Conservation (phyloP, 1,140 invertebrate species). For the Eufriesea mexicana region DNA sequence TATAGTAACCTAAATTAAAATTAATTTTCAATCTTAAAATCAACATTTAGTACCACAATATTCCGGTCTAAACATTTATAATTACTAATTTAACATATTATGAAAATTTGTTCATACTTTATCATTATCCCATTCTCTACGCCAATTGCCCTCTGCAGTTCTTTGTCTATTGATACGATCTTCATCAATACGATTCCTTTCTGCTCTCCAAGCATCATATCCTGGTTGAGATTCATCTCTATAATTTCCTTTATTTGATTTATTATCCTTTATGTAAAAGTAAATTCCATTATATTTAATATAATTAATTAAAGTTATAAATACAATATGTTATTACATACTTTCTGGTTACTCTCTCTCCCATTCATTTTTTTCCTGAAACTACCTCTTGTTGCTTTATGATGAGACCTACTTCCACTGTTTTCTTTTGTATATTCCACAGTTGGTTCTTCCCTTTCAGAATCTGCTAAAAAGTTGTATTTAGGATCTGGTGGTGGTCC, state of each 20-base stretch:
- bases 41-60: too few species aligned
- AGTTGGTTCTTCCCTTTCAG: conserved; percentile 75
- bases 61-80: not conserved
- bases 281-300: not conserved
- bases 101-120: conserved; percentile 70
- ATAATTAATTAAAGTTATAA: not conserved
- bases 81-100: not conserved
- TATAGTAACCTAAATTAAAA: not conserved
- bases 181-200: conserved; percentile 81
- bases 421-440: conserved; percentile 66
- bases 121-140: conserved; percentile 82
- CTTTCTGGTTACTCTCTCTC: conserved; percentile 71
- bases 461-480: conserved; percentile 82
- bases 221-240: conserved; percentile 75
- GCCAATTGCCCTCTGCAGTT: conserved; percentile 81
- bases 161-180: conserved; percentile 81
- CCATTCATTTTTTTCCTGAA: conserved; percentile 69
- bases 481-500: conserved; percentile 82
- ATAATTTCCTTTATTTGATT: conserved; percentile 40
- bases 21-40: not conserved
- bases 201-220: conserved; percentile 81
- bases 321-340: conserved; percentile 44
- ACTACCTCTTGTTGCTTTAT: conserved; percentile 60
- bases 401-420: conserved; percentile 70
- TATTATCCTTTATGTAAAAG: conserved; percentile 60